Evolutionary conservation across 2,113 vertebrate genomes (phyloP).

Genomic region (Siniperca chuatsi): DNA sequence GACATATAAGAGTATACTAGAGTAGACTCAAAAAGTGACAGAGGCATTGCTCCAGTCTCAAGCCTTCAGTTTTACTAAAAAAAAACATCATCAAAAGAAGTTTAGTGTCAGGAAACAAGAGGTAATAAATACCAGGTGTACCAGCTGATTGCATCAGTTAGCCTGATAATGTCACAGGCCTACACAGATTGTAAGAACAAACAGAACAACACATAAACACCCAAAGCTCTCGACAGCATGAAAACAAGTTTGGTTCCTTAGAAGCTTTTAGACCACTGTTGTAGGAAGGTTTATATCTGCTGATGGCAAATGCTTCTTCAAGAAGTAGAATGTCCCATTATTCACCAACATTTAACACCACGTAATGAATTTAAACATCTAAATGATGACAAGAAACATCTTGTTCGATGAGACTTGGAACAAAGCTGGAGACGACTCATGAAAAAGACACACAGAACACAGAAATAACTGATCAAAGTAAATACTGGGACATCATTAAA

Average conservation of each 20-base stretch:
- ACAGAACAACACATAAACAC: background rate
- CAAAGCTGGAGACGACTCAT: too few relatives aligned
- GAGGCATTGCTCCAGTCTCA: too few relatives aligned
- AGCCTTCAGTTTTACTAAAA: too few relatives aligned
- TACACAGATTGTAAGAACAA: background rate
- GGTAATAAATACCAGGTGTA: background rate
- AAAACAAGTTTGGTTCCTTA: background rate
- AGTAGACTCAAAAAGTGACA: background rate
- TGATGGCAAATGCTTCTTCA: background rate
- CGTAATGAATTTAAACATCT: too few relatives aligned
- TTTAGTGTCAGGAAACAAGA: background rate
- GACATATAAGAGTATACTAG: background rate
- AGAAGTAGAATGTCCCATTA: background rate
- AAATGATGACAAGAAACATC: too few relatives aligned
- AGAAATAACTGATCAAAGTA: too few relatives aligned
- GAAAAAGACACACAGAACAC: too few relatives aligned
- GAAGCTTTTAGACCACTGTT: background rate
- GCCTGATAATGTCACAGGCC: background rate
- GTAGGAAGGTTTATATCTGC: background rate
- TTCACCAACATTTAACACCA: too few relatives aligned
- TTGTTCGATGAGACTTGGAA: too few relatives aligned
- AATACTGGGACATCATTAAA: too few relatives aligned
- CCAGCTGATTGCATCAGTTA: background rate
- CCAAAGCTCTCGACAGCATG: background rate
- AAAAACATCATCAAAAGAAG: background rate